Evolutionary conservation across 2,797 vertebrate genomes (phyloP).

Genomic region (Cossypha heuglini): DNA sequence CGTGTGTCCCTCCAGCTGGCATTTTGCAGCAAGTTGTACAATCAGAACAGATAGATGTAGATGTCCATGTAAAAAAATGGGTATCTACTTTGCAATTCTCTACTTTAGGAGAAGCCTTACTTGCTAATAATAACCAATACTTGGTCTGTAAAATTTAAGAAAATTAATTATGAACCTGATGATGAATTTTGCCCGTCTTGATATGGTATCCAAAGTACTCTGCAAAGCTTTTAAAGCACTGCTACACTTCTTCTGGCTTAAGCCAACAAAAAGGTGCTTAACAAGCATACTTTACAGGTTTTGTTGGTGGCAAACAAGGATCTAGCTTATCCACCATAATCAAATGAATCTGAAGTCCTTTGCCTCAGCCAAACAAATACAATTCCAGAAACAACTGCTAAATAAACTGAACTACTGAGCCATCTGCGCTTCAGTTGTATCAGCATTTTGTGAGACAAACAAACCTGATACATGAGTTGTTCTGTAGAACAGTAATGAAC

Average conservation of each 20-base stretch:
- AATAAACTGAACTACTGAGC: constrained; percentile 9
- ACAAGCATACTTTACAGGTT: neutral
- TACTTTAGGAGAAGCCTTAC: neutral
- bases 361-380: neutral
- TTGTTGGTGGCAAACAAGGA: neutral
- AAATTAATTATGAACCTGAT: neutral
- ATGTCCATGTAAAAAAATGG: neutral
- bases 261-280: neutral
- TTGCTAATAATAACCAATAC: neutral
- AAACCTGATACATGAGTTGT: neutral
- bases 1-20: fast-evolving
- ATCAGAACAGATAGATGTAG: neutral
- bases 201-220: neutral
- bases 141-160: neutral
- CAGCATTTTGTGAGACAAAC: constrained; percentile 44
- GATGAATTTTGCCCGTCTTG: neutral
- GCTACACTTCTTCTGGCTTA: neutral
- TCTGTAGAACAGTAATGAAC: neutral
- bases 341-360: neutral
- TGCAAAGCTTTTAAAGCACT: neutral
- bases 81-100: neutral
- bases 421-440: constrained; percentile 26
- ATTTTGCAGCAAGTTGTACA: neutral
- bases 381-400: constrained; percentile 29
- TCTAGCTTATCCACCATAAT: neutral